phyloP scores from a whole-genome alignment of 1,140 invertebrate species.

The Dinoponera quadriceps region DNA sequence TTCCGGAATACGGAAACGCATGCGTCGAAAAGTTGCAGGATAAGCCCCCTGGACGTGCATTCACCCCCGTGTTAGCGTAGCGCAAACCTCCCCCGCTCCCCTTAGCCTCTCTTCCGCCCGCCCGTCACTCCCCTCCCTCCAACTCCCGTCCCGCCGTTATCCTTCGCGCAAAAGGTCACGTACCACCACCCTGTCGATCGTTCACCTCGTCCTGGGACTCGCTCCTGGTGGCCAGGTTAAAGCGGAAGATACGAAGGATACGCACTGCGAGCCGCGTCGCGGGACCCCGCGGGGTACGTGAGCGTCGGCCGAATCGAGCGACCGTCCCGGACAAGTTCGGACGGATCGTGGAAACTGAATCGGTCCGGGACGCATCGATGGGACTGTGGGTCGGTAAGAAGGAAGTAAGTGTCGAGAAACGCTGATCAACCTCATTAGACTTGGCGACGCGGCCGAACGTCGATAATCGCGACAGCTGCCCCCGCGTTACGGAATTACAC shows the following conservation, averaged over 20 bases:
- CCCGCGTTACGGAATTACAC: too few relatives aligned
- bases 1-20: conserved; percentile 47
- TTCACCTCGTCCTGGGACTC: conserved; percentile 84
- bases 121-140: conserved; percentile 2
- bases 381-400: too few relatives aligned
- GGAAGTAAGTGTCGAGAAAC: too few relatives aligned
- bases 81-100: conserved; percentile 48
- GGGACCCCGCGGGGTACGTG: not conserved
- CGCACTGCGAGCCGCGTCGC: not conserved
- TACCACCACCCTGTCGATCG: conserved; percentile 83
- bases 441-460: too few relatives aligned
- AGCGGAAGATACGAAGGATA: conserved; percentile 78
- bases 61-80: conserved; percentile 76
- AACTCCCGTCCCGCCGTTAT: conserved; percentile 79
- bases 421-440: too few relatives aligned
- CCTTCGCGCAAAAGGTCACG: conserved; percentile 85
- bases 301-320: too few relatives aligned
- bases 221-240: conserved; percentile 80
- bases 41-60: conserved; percentile 72
- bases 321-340: too few relatives aligned
- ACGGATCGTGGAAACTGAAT: too few relatives aligned
- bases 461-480: too few relatives aligned
- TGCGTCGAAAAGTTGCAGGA: conserved; percentile 60
- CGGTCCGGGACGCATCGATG: too few relatives aligned
- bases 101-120: not conserved